Base-by-base conservation (phyloP, 2,888 invertebrate species). In the Aleiodes alternator region DNA sequence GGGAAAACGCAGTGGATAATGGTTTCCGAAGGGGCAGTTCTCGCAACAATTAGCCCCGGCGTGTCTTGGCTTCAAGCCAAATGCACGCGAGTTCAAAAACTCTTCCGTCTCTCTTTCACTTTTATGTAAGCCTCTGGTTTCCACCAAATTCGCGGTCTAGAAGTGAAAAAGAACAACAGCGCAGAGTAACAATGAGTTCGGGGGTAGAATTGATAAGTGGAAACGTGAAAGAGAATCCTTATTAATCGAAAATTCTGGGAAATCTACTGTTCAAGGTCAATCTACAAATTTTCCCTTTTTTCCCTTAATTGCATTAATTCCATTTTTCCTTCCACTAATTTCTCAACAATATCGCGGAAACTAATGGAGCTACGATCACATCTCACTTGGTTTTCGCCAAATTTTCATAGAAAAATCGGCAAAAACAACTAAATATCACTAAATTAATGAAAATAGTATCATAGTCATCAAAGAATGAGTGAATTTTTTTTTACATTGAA, bases 1-100 rank as follows among this genome's bases (percentile, higher is more conserved):
- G 82, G 82, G 80, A 81, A 80, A 81, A 80, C 80, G 80, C 80
- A 81, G 78, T 74, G 81, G 82, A 80, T 86, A 86, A 87, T 87
- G 84, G 86, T 86, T 86, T 86, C 82, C 84, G 84, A 85, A 86
- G 82, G 85, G 85, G 83, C 84, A 86, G 83, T 87, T 86, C 84
- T 84, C 85, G 84, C 84, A 83, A 86, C 86, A 86, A 87, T 87
- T 86, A 86, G 86, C 84, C 81, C 80, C 83, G 81, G 82, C 84
- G 80, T 83, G 84, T 82, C 82, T 82, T 87, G 87, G 87, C 85
- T 68, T 73, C 38, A 61, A 69, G 85, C 86, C 86, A 86, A 85
- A 84, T 83, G 77, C 81, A 81, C 78, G 79, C 78, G 75, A 64
- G 73, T 73, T 78, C 78, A 76, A 43, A 23, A 69, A 31, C 76